Evolutionary conservation across 1,140 invertebrate genomes (phyloP), one percentile per base, ranked within the genome.

Genomic region (Maconellicoccus hirsutus): DNA sequence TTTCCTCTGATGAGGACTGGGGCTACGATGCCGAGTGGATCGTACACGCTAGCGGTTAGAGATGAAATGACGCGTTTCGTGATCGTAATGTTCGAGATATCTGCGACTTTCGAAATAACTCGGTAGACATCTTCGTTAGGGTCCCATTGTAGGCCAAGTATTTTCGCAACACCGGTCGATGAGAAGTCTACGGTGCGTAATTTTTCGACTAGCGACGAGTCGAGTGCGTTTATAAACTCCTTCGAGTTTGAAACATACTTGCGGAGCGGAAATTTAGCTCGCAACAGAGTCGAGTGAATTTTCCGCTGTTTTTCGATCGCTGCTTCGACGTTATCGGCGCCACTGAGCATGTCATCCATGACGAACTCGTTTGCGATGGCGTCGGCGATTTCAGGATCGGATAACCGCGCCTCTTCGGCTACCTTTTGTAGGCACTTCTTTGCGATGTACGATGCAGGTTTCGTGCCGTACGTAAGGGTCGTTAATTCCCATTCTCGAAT

Each of bases 331-430:
- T 33, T 70, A 22, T 38, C 8, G 3, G 38, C 70, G 16, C 70
- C 70, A 12, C 19, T 42, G 1, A 70, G 22, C 12, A 42, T 52
- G 27, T 70, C 70, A 19, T 70, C 82, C 1, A 82, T 78, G 72
- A 82, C 83, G 70, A 80, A 79, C 72, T 80, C 77, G 19, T 73
- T 38, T 38, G 6, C 14, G 14, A 38, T 61, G 4, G 59, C 59
- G 21, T 8, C 14, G 6, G 70, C 38, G 12, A 29, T 33, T 14
- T 22, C 21, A 6, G 27, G 70, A 14, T 8, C 10, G 10, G 4
- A 14, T 26, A 7, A 7, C 27, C 12, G 27, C 4, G 14, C 14
- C n/a, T 70, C 38, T 23, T 6, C 10, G 6, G 12, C 26, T 4
- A 70, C 8, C 4, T 10, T 16, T 39, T 29, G 22, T 10, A 70